Evolutionary conservation across 2,797 vertebrate species (phyloP), one percentile per base, ranked within the genome.

Genomic region (Channallabes apus): DNA sequence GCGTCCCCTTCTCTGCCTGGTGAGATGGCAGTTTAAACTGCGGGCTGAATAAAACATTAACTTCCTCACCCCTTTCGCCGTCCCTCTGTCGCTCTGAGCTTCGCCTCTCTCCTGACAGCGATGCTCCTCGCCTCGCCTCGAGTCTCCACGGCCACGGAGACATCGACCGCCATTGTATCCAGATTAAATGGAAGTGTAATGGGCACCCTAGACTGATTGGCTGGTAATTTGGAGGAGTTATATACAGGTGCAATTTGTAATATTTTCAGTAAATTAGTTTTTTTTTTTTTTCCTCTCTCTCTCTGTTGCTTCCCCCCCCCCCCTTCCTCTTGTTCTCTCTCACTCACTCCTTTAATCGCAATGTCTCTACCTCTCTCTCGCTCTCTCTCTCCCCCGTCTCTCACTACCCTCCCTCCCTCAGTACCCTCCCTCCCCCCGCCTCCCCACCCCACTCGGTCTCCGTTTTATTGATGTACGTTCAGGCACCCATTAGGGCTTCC

Each of bases 181-280:
- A 97, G 97, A 99, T 99, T 98, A 99, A 99, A 99, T 98, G 97
- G 97, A 97, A 97, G 96, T 97, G 97, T 99, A 99, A 99, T 99
- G 97, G 97, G 97, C 97, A 99, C 97, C 98, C 97, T 97, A 97
- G 96, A 96, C 97, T 99, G 97, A 99, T 99, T 99, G 98, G 98
- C 96, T 97, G 97, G 97, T 99, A 99, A 99, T 99, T 99, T 97
- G 97, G 96, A 96, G 97, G 97, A 99, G 98, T 98, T 98, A 97
- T 98, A 97, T 97, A 98, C 98, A 99, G 98, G 98, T 99, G 97
- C 98, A 99, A 98, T 98, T 99, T 99, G 97, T 99, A 98, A 99
- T 99, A 99, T 99, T 99, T 99, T 99, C 97, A 98, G 97, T 98
- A 99, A 99, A 99, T 99, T 99, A 98, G 97, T 96, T 98, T 97